Evolutionary conservation across 2,113 vertebrate genomes (phyloP).

Genomic region (Amblyornis subalaris): DNA sequence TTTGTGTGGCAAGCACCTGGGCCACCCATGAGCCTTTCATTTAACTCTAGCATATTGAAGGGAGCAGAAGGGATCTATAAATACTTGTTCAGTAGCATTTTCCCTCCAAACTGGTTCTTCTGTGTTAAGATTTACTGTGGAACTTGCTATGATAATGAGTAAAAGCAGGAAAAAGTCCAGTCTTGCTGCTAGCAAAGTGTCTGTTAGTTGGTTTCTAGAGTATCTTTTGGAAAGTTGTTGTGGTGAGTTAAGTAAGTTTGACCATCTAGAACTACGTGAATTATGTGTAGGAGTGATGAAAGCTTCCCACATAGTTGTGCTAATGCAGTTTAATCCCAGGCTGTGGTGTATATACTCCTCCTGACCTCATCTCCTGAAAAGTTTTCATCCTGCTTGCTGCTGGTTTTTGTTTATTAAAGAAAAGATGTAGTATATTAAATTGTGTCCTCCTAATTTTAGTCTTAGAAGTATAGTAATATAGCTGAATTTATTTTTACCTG

Average conservation of each 20-base stretch:
- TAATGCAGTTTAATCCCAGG: neutral
- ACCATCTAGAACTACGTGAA: neutral
- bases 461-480: neutral
- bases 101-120: neutral
- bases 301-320: neutral
- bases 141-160: constrained; percentile 16
- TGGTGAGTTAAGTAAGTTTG: neutral
- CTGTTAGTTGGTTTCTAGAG: neutral
- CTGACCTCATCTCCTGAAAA: neutral
- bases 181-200: neutral
- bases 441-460: neutral
- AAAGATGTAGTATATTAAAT: neutral
- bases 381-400: neutral
- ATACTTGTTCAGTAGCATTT: neutral
- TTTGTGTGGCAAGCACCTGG: neutral
- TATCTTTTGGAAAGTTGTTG: neutral
- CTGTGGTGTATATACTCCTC: neutral
- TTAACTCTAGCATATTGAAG: neutral
- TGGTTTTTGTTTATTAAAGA: neutral
- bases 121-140: neutral
- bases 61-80: neutral
- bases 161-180: neutral
- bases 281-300: neutral
- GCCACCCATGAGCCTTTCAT: neutral
- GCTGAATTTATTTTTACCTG: neutral